Base-by-base conservation (phyloP, 1,140 invertebrate genomes). In the Carposina sasakii region DNA sequence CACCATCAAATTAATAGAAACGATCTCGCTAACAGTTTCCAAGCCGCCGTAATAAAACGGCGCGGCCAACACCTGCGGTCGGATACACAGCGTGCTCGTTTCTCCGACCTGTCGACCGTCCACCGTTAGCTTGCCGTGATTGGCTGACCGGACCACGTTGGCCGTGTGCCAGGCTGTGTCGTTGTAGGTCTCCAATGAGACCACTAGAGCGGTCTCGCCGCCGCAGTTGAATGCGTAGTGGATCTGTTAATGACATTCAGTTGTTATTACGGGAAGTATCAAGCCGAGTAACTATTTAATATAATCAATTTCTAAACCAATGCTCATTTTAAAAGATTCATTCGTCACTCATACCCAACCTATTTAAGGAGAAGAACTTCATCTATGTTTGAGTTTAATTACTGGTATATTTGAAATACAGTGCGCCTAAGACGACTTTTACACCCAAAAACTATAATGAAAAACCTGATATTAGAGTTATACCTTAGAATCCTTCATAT, bases 141-240 rank as follows among this genome's bases (percentile, higher is more conserved):
- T 83, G 2, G 75, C 67, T 21, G 87, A 70, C 41, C 91, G 81
- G 28, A 87, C 90, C 58, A 93, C 88, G 10, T 84, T 82, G 0
- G 93, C 88, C 0, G 86, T 90, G 70, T 99, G 97, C 97, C 97
- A 99, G 24, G 91, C 68, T 6, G 91, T 91, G 74, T 98, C 96
- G 60, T 95, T 93, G 49, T 95, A 91, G 9, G 81, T 84, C 1
- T 72, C 64, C 0, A 86, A 64, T 1, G 87, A 88, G 37, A 76
- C 67, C 0, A 97, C 72, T 0, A 84, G 52, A 0, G 87, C 91
- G 0, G 89, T 77, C n/a, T 90, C 92, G 15, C 85, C 89, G 22
- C 93, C 94, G 76, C 90, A 93, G 53, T 81, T 81, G 63, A 78
- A 81, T 9, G 60, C 33, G 48, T 73, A 70, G 52, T 78, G 62